phyloP scores from a whole-genome alignment of 2,797 vertebrate species.

The Hybognathus amarus region DNA sequence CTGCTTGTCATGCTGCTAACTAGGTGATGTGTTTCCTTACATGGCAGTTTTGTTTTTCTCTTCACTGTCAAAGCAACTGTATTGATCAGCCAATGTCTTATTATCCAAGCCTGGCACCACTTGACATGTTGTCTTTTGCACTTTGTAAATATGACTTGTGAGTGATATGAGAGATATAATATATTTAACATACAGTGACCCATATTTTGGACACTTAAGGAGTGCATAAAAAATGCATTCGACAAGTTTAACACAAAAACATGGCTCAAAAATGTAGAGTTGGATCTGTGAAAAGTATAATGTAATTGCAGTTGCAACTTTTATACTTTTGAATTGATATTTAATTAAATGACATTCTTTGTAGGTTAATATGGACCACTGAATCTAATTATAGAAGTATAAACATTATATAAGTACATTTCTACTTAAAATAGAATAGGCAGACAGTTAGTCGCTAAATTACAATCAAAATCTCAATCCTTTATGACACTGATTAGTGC shows the following conservation, averaged over 20 bases:
- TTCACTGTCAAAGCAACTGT: constrained; percentile 65
- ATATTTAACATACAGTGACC: not conserved
- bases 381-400: too few species aligned
- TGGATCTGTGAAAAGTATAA: not conserved
- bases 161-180: not conserved
- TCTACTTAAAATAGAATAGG: not conserved
- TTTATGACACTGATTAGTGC: not conserved
- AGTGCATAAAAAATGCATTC: not conserved
- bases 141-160: not conserved
- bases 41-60: constrained; percentile 71
- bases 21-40: constrained; percentile 71
- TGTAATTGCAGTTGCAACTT: not conserved
- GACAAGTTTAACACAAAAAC: not conserved
- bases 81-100: constrained; percentile 7
- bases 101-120: not conserved
- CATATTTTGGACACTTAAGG: not conserved
- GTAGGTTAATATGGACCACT: not conserved
- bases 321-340: not conserved
- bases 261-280: not conserved
- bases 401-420: too few species aligned
- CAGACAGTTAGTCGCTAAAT: not conserved
- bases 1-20: constrained; percentile 20
- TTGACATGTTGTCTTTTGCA: not conserved
- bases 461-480: not conserved
- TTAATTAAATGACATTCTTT: not conserved